A percentile compares a stretch with the other conserved stretches of the same genome.
Conservation (phyloP, 37 sponge, comb jelly and placozoan genomes). For the Spongia lamella region DNA sequence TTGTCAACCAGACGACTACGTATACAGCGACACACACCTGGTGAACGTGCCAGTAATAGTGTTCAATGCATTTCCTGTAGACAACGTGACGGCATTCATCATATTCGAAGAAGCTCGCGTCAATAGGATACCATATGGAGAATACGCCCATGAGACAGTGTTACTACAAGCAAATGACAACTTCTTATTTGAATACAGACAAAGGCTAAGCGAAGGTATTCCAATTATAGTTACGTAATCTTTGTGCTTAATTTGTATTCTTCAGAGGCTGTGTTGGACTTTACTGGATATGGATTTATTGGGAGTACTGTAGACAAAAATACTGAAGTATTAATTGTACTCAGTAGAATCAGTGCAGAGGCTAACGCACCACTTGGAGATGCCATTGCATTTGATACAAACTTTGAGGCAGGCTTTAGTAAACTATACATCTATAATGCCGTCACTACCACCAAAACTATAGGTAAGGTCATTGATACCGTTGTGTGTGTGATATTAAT, state of each 20-base stretch:
- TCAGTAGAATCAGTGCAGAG: background rate
- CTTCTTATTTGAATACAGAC: conserved; percentile 17
- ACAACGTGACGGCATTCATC: conserved; percentile 17
- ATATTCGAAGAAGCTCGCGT: conserved; percentile 8
- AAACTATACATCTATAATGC: conserved; percentile 17
- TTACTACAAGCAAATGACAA: conserved; percentile 13
- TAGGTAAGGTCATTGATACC: no score
- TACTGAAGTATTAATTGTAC: conserved; percentile 1
- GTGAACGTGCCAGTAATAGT: background rate
- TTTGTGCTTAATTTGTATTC: background rate
- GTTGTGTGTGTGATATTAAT: background rate
- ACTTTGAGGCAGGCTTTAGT: conserved; percentile 18
- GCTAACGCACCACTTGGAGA: background rate
- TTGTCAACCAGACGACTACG: no score
- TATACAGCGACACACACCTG: no score
- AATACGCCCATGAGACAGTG: background rate
- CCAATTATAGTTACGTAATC: background rate
- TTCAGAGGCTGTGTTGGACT: conserved; percentile 4
- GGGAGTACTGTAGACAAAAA: background rate
- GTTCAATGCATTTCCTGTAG: conserved; percentile 20
- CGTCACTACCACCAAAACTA: background rate
- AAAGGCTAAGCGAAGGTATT: conserved; percentile 18
- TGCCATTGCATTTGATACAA: background rate
- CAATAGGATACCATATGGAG: conserved; percentile 24
- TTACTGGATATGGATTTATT: conserved; percentile 16